Conservation (phyloP, 2,888 invertebrate genomes). For the Tetanocera ferruginea region DNA sequence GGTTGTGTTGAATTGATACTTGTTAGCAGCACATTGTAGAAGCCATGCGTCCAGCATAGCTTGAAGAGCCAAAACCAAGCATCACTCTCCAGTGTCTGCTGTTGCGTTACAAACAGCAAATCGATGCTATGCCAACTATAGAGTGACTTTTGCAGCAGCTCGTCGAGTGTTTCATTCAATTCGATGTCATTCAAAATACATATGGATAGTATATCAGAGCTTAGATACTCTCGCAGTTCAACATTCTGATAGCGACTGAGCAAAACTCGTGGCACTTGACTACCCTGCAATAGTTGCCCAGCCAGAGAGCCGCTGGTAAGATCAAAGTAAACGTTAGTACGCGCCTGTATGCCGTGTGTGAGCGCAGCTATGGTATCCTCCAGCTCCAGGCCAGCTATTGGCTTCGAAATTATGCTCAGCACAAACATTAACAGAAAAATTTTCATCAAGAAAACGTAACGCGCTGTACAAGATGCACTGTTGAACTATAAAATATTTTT, state of each 20-base stretch:
- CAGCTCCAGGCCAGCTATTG: neutral
- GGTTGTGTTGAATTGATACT: neutral
- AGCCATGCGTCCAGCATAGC: conserved; percentile 49
- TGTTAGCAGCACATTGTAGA: conserved; percentile 46
- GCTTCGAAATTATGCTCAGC: too few relatives aligned
- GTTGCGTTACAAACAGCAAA: neutral
- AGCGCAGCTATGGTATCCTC: neutral
- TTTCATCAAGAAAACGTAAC: too few relatives aligned
- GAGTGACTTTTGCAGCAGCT: neutral
- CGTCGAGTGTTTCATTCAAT: neutral
- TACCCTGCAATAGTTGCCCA: neutral
- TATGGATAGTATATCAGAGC: neutral
- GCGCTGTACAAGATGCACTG: too few relatives aligned
- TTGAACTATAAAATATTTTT: too few relatives aligned
- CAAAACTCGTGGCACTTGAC: neutral
- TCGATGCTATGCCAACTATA: neutral
- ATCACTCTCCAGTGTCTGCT: neutral
- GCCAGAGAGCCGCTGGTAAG: neutral
- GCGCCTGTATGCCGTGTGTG: neutral
- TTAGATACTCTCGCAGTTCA: neutral
- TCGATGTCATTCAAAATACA: neutral
- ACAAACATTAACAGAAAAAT: too few relatives aligned
- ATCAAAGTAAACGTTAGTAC: neutral
- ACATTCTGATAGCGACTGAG: neutral
- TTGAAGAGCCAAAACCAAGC: conserved; percentile 40